A percentile compares a stretch with the other conserved stretches of the same genome.
Evolutionary conservation across 2,113 vertebrate genomes (phyloP).

Genomic region (Atlantisia rogersi): DNA sequence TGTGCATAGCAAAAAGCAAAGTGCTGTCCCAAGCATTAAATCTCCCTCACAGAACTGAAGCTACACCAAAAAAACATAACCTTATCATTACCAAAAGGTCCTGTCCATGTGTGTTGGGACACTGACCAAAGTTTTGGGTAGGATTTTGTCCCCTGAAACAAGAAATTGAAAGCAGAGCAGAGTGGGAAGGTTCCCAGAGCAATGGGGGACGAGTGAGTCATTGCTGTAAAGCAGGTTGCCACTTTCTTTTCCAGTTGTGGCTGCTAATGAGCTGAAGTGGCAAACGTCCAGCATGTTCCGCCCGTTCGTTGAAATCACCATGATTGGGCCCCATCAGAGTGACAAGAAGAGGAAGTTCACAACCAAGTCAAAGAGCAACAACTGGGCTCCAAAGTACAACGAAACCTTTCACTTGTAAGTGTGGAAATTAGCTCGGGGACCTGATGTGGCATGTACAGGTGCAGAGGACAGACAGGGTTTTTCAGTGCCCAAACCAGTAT

Average conservation of each 20-base stretch:
- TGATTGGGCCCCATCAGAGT: slow-evolving; percentile 95
- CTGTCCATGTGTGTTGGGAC: fast-evolving
- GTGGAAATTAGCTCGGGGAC: not conserved
- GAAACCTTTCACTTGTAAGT: slow-evolving; percentile 98
- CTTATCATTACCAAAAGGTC: not conserved
- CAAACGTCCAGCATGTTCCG: slow-evolving; percentile 97
- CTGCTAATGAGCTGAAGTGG: slow-evolving; percentile 95
- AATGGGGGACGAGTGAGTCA: not conserved
- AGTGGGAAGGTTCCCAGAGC: not conserved
- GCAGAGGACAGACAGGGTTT: not conserved
- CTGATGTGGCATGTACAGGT: not conserved
- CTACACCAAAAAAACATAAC: fast-evolving
- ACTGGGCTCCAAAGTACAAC: slow-evolving; percentile 97
- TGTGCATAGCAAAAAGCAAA: not conserved
- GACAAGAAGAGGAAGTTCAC: slow-evolving; percentile 97
- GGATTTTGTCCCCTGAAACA: not conserved
- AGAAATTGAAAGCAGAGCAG: not conserved
- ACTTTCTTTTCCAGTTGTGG: slow-evolving; percentile 83
- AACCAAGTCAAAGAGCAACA: slow-evolving; percentile 99
- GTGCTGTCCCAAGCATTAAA: not conserved
- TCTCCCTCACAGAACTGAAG: not conserved
- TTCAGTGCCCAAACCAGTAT: not conserved
- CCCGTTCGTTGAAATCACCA: slow-evolving; percentile 92
- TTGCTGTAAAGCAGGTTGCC: not conserved
- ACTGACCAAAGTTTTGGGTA: not conserved